These are phyloP conservation scores for Sarcophaga peregrina DNA, from an alignment of 1,140 invertebrate species.

Conservation along the genomic window DNA sequence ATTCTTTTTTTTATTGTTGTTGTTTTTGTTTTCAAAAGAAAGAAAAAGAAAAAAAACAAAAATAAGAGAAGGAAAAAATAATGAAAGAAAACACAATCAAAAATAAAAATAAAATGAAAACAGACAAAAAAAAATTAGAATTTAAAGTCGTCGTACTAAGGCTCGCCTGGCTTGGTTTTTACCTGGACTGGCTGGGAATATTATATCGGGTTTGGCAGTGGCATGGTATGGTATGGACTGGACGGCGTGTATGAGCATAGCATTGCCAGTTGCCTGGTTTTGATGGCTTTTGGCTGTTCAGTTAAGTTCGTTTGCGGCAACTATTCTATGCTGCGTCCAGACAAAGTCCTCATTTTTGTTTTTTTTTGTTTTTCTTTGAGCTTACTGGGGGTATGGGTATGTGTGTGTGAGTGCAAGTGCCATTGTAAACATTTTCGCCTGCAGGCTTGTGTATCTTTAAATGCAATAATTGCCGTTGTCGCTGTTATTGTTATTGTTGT, in stretches of 20 bases:
- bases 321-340: neutral
- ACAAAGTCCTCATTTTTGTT: neutral
- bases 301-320: neutral
- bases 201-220: neutral
- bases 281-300: neutral
- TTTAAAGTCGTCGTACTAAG: neutral
- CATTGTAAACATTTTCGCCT: constrained; percentile 8
- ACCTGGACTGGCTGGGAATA: neutral
- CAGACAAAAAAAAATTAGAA: neutral
- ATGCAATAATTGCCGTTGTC: too few species aligned
- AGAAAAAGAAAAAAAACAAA: too few species aligned
- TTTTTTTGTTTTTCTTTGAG: neutral
- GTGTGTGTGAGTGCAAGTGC: neutral
- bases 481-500: neutral
- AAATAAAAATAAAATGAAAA: neutral
- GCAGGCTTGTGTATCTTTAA: neutral
- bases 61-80: neutral
- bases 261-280: neutral
- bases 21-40: too few species aligned
- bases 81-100: neutral
- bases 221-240: neutral
- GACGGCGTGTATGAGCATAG: neutral
- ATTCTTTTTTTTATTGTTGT: neutral
- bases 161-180: neutral
- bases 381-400: neutral